phyloP scores from a whole-genome alignment of 2,113 vertebrate genomes.

The Capreolus pygargus region DNA sequence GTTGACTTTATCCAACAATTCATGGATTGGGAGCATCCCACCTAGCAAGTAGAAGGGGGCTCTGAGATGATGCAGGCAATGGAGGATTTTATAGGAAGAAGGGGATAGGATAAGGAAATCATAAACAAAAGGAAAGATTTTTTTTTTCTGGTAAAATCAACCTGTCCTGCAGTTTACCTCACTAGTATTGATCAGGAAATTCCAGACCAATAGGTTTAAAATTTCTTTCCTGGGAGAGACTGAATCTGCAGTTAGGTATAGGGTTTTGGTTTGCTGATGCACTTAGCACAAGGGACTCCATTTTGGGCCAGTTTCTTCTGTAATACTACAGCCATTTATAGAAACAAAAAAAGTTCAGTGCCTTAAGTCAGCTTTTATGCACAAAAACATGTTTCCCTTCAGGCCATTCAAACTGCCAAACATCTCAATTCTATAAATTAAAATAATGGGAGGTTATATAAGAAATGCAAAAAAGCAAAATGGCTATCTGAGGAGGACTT shows the following conservation, averaged over 20 bases:
- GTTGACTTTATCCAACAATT: not conserved
- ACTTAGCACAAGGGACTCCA: not conserved
- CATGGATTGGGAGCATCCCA: not conserved
- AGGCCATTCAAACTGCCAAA: not conserved
- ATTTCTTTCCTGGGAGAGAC: not conserved
- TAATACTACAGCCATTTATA: not conserved
- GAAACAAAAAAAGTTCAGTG: not conserved
- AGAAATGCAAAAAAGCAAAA: too few relatives aligned
- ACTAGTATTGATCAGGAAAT: not conserved
- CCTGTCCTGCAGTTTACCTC: not conserved
- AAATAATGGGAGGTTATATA: not conserved
- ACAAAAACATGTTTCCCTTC: not conserved
- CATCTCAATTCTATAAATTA: slow-evolving; percentile 15
- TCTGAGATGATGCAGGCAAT: not conserved
- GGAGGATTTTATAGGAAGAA: not conserved
- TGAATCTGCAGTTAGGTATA: not conserved
- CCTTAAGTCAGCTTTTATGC: not conserved
- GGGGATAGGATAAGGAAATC: not conserved
- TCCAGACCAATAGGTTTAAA: not conserved
- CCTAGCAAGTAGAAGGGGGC: not conserved
- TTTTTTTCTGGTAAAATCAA: not conserved
- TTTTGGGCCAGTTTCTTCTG: not conserved
- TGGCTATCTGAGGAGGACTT: too few relatives aligned
- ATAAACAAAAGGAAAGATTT: not conserved
- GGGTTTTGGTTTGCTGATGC: not conserved